Percentiles rank a stretch among this genome's conserved stretches.
Conservation (phyloP, 2,888 invertebrate genomes). For the Nebria salina region DNA sequence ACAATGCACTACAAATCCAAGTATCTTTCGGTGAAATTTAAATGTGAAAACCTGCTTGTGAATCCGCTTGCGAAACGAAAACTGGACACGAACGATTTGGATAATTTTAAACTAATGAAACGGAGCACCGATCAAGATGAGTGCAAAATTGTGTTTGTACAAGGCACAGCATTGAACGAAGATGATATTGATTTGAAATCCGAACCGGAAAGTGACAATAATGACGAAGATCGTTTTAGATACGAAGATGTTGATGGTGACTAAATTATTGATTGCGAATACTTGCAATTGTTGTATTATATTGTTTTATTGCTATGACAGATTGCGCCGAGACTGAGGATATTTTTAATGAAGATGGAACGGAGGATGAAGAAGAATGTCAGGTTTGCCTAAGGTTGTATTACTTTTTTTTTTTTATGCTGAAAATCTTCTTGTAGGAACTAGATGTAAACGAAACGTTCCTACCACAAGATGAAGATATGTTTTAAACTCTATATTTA, state of each 20-base stretch:
- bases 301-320: neutral
- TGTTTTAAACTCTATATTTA: neutral
- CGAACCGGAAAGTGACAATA: slow-evolving; percentile 26
- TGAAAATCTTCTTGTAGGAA: neutral
- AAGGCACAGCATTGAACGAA: slow-evolving; percentile 21
- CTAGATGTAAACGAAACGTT: neutral
- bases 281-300: neutral
- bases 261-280: neutral
- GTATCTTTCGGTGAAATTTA: slow-evolving; percentile 26
- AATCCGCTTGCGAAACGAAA: slow-evolving; percentile 32
- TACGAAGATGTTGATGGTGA: neutral
- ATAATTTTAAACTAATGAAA: slow-evolving; percentile 21
- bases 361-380: neutral
- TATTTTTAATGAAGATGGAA: neutral
- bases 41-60: slow-evolving; percentile 20
- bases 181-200: slow-evolving; percentile 35
- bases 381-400: neutral
- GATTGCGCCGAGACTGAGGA: neutral
- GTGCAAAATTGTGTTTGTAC: slow-evolving; percentile 16
- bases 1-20: slow-evolving; percentile 7
- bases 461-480: neutral
- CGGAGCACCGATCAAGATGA: neutral
- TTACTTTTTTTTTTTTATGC: neutral
- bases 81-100: slow-evolving; percentile 12
- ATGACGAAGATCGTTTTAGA: slow-evolving; percentile 17